These are phyloP conservation scores for Scaptodrosophila lebanonensis DNA, from an alignment of 1,140 invertebrate species.

Conservation along the genomic window DNA sequence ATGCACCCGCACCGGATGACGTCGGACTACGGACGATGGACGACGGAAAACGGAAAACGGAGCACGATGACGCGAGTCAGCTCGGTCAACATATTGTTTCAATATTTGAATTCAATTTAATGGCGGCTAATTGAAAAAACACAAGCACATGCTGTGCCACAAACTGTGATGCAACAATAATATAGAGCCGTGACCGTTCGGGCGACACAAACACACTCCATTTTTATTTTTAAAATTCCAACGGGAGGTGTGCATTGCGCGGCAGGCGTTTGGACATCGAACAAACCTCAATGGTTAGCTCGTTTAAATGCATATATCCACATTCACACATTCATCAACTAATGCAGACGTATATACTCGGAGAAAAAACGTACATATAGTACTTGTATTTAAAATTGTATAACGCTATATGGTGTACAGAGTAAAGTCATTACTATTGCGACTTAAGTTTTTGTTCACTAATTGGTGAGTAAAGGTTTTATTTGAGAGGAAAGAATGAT, in stretches of 20 bases:
- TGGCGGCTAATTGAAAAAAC: constrained; percentile 72
- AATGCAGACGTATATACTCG: no score
- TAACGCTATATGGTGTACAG: no score
- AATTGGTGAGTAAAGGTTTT: no score
- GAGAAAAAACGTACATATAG: no score
- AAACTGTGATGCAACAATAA: constrained; percentile 60
- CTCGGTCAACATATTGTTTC: constrained; percentile 59
- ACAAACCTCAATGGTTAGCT: constrained; percentile 51
- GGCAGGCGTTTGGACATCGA: constrained; percentile 31
- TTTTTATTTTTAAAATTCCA: constrained; percentile 23
- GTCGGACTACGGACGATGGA: no score
- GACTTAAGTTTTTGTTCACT: no score
- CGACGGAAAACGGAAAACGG: background rate
- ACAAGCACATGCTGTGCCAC: constrained; percentile 37
- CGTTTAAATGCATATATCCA: constrained; percentile 9
- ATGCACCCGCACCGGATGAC: no score
- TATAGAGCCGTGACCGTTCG: constrained; percentile 43
- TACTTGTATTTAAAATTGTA: no score
- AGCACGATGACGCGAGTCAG: background rate
- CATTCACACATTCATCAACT: no score
- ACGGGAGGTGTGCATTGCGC: constrained; percentile 38
- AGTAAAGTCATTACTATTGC: no score
- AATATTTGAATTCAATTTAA: constrained; percentile 76
- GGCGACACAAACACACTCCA: constrained; percentile 26
- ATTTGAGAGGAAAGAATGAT: no score